phyloP scores from a whole-genome alignment of 2,888 invertebrate species.

The Pseudococcus viburni region DNA sequence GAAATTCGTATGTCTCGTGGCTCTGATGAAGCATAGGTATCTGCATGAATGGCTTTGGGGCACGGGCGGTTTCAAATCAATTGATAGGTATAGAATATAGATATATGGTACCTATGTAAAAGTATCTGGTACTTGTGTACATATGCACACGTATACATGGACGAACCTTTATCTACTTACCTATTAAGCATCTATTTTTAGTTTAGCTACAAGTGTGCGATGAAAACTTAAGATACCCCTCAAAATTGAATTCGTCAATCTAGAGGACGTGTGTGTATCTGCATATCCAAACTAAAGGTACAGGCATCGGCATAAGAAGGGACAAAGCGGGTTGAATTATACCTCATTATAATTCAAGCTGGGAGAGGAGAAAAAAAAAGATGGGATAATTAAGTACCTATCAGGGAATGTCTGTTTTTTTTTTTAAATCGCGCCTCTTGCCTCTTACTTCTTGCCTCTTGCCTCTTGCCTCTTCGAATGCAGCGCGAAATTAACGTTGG shows the following conservation, averaged over 20 bases:
- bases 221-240: background rate
- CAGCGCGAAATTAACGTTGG: background rate
- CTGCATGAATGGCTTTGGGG: background rate
- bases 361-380: background rate
- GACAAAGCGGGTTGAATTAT: background rate
- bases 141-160: background rate
- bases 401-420: background rate
- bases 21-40: background rate
- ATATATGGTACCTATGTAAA: background rate
- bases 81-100: background rate
- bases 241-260: background rate
- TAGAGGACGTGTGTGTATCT: background rate
- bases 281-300: background rate
- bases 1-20: slow-evolving; percentile 30
- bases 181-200: no score
- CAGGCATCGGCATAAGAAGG: background rate
- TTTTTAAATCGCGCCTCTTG: background rate
- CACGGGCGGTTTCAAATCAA: background rate
- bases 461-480: background rate
- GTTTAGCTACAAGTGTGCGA: no score
- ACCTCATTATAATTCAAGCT: background rate
- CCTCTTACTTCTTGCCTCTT: background rate
- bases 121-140: background rate
- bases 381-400: background rate
- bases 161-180: no score